Conservation (phyloP, 2,797 vertebrate species). For the Anabacerthia variegaticeps region DNA sequence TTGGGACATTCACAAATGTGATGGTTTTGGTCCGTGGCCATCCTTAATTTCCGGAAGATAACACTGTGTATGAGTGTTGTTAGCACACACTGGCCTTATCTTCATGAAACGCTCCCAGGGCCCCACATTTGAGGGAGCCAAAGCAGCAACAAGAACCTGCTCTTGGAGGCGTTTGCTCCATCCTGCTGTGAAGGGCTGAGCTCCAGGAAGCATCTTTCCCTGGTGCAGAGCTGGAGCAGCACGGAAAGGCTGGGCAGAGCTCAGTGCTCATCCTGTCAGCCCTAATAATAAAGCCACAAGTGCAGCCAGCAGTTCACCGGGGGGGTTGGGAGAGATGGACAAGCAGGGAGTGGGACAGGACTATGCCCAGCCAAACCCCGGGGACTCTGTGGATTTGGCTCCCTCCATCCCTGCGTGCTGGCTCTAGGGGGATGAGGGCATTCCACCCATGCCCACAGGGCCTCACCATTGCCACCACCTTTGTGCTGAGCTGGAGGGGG, state of each 20-base stretch:
- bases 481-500: neutral
- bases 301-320: fast-evolving
- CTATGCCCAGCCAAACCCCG: neutral
- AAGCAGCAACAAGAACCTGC: fast-evolving
- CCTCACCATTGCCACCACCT: neutral
- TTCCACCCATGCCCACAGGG: neutral
- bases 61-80: neutral
- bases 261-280: fast-evolving
- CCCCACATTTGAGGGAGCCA: neutral
- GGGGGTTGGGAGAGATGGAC: fast-evolving
- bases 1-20: neutral
- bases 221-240: neutral
- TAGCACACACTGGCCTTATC: neutral
- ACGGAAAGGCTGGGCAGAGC: neutral
- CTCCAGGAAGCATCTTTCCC: neutral
- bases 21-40: neutral
- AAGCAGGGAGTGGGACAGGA: fast-evolving
- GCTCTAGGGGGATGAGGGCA: fast-evolving
- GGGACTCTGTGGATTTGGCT: neutral
- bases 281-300: neutral
- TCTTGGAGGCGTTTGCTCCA: fast-evolving
- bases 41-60: neutral
- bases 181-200: fast-evolving
- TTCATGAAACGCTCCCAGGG: conserved; percentile 13
- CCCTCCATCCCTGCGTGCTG: neutral